Evolutionary conservation across 2,113 vertebrate genomes (phyloP).

Genomic region (Urocolius indicus): DNA sequence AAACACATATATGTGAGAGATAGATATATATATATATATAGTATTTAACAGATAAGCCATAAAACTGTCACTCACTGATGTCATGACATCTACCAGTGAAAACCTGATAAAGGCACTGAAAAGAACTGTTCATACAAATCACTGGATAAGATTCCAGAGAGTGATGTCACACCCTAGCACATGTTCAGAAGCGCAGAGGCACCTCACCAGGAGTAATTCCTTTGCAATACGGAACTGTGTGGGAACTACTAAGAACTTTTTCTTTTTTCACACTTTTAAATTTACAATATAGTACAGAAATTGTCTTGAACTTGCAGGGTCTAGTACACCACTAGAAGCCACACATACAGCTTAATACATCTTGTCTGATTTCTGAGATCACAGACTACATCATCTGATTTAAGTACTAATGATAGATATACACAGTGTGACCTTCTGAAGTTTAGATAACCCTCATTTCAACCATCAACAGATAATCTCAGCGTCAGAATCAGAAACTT

Average conservation of each 20-base stretch:
- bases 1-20: too few relatives aligned
- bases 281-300: not conserved
- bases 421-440: not conserved
- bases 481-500: not conserved
- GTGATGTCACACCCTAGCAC: not conserved
- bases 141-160: not conserved
- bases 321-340: not conserved
- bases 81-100: not conserved
- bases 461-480: not conserved
- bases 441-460: not conserved
- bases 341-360: not conserved
- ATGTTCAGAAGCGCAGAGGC: not conserved
- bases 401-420: rapidly evolving
- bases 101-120: slow-evolving; percentile 4
- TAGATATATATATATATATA: not conserved
- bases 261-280: not conserved
- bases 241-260: not conserved
- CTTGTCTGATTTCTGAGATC: not conserved
- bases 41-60: not conserved
- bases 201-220: not conserved
- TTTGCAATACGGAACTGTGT: not conserved
- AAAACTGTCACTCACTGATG: slow-evolving; percentile 27
- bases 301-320: not conserved
- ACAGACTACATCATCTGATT: not conserved
- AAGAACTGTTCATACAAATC: slow-evolving; percentile 5